Percentiles rank a stretch among this genome's conserved stretches.
Evolutionary conservation across 2,797 vertebrate species (phyloP).

Genomic region (Tarsius wallacei): DNA sequence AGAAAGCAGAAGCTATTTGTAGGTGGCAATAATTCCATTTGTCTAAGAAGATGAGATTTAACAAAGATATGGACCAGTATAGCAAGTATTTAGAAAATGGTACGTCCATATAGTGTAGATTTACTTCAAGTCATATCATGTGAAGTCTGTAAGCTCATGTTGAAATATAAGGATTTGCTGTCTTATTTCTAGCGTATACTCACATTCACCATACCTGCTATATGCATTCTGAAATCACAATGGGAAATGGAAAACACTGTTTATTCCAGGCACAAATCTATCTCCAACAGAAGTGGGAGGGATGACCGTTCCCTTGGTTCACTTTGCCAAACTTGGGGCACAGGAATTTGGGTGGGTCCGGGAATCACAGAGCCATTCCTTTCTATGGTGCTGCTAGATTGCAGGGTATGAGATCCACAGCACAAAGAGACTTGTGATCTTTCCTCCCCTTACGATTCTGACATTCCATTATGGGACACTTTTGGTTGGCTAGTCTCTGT

Average conservation of each 20-base stretch:
- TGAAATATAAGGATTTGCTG: neutral
- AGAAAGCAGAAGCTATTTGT: neutral
- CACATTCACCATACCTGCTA: neutral
- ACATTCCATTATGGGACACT: neutral
- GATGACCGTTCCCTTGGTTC: neutral
- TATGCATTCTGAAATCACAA: neutral
- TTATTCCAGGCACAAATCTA: neutral
- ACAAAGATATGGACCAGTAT: neutral
- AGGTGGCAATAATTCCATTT: neutral
- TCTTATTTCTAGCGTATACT: neutral
- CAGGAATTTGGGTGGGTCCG: neutral
- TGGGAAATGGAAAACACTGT: neutral
- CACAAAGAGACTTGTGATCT: neutral
- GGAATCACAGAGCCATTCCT: neutral
- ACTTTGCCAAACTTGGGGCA: neutral
- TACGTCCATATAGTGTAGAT: neutral
- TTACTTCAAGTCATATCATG: neutral
- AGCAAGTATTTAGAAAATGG: conserved; percentile 21
- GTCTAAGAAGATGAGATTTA: neutral
- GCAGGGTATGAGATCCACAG: neutral
- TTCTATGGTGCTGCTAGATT: neutral
- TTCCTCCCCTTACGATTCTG: neutral
- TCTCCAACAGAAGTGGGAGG: neutral
- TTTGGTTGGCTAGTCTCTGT: neutral
- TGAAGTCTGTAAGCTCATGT: neutral